A percentile compares a stretch with the other conserved stretches of the same genome.
Conservation (phyloP, 2,888 invertebrate species). For the Melinopterus prodromus region DNA sequence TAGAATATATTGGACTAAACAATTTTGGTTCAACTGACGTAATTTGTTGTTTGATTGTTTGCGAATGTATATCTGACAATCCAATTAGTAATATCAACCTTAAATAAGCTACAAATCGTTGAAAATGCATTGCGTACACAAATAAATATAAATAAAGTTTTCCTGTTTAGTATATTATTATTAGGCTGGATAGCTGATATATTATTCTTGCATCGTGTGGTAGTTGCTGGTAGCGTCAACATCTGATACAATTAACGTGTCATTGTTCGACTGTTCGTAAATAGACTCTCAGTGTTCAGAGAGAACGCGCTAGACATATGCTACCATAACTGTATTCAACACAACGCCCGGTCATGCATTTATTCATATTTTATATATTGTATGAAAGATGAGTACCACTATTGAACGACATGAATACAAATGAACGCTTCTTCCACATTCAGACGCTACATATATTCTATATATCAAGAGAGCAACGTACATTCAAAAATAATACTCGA, state of each 20-base stretch:
- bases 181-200: background rate
- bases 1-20: too few relatives aligned
- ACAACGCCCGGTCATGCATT: background rate
- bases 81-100: too few relatives aligned
- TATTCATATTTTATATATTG: background rate
- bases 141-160: background rate
- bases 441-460: too few relatives aligned
- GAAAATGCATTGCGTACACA: too few relatives aligned
- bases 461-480: too few relatives aligned
- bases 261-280: background rate
- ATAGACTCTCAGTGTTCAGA: background rate
- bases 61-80: too few relatives aligned
- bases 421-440: background rate
- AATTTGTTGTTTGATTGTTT: too few relatives aligned
- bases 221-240: conserved; percentile 4
- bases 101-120: too few relatives aligned
- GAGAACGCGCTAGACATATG: background rate
- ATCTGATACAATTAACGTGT: background rate
- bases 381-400: background rate
- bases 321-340: background rate
- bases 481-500: too few relatives aligned
- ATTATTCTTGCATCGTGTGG: background rate
- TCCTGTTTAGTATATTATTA: background rate
- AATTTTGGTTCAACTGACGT: too few relatives aligned
- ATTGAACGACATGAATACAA: background rate